A percentile compares a stretch with the other conserved stretches of the same genome.
Conservation (phyloP, 2,113 vertebrate species). For the Chrysemys picta region DNA sequence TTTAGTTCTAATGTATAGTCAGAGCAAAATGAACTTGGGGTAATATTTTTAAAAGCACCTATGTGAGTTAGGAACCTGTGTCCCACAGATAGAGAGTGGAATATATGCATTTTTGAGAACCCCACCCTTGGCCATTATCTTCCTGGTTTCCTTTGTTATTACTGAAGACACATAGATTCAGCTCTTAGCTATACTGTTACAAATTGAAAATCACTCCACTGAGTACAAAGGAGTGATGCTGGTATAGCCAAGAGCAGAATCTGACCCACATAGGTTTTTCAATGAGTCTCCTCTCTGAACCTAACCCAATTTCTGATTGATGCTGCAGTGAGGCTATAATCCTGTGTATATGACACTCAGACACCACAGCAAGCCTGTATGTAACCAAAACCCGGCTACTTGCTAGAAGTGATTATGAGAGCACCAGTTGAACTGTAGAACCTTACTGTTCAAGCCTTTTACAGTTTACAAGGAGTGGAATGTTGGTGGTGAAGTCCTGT, state of each 20-base stretch:
- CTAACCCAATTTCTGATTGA: background rate
- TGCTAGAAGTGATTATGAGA: conserved; percentile 36
- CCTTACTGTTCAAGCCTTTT: background rate
- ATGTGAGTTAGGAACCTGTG: background rate
- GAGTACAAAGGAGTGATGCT: background rate
- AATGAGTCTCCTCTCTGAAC: background rate
- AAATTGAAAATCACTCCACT: background rate
- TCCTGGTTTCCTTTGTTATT: background rate
- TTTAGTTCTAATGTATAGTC: background rate
- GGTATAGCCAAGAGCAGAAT: background rate
- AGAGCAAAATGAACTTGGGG: background rate
- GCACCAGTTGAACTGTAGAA: background rate
- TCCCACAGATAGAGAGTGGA: background rate
- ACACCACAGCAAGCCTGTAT: background rate
- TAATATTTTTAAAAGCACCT: background rate
- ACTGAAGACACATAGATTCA: background rate
- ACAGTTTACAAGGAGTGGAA: background rate
- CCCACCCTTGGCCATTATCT: background rate
- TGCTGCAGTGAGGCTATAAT: background rate
- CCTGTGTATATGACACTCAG: background rate
- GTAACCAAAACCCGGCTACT: background rate
- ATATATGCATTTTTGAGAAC: background rate
- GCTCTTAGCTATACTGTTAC: background rate
- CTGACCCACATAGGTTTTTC: background rate
- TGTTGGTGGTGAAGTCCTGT: background rate